Percentiles rank a stretch among this genome's conserved stretches.
phyloP scores from a whole-genome alignment of 2,888 invertebrate species.

The Rambutsinella grinnellia region DNA sequence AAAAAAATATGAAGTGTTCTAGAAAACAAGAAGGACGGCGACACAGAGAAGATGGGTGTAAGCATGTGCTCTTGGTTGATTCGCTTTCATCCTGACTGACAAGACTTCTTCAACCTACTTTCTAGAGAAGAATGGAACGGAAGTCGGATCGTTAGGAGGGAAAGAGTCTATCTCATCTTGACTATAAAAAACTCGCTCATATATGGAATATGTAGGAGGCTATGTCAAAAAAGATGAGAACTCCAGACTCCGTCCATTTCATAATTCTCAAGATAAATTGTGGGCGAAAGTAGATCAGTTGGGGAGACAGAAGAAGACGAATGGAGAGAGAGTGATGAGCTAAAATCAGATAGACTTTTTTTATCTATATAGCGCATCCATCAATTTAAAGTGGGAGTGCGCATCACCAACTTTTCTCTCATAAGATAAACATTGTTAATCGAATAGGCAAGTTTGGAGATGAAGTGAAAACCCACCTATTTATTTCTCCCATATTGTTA shows the following conservation, averaged over 20 bases:
- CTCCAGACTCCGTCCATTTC: conserved; percentile 20
- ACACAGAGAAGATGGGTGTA: conserved; percentile 26
- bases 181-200: not conserved
- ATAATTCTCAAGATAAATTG: conserved; percentile 41
- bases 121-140: conserved; percentile 35
- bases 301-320: too few relatives aligned
- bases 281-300: conserved; percentile 33
- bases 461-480: too few relatives aligned
- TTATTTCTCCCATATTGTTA: too few relatives aligned
- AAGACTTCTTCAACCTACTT: conserved; percentile 46
- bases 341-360: not conserved
- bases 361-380: not conserved
- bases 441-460: too few relatives aligned
- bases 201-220: not conserved
- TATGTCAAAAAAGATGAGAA: conserved; percentile 38
- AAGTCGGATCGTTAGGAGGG: conserved; percentile 36
- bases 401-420: too few relatives aligned
- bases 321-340: not conserved
- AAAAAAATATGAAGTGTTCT: conserved; percentile 7
- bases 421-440: too few relatives aligned
- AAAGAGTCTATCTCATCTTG: not conserved
- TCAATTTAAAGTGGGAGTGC: not conserved
- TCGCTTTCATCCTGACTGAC: conserved; percentile 43
- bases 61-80: conserved; percentile 35
- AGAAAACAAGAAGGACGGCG: conserved; percentile 3